These are phyloP conservation scores for Bombus superbus DNA, from an alignment of 1,140 invertebrate species.

Conservation along the genomic window DNA sequence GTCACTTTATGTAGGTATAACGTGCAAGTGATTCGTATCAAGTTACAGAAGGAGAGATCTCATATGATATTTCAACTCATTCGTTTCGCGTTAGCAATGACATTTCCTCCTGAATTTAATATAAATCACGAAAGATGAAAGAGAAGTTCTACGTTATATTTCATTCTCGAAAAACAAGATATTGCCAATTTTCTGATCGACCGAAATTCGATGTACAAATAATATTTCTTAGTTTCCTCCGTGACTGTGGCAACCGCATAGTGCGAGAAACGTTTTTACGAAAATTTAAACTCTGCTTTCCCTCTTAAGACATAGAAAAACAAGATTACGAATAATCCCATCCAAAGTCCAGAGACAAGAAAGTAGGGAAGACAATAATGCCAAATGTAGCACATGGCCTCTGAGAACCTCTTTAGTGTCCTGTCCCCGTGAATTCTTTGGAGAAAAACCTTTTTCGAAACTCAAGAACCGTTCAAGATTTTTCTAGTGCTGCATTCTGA, in stretches of 20 bases:
- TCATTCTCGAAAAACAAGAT: too few species aligned
- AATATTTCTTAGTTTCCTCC: not conserved
- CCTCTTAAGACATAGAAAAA: not conserved
- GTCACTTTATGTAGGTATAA: not conserved
- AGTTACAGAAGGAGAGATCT: constrained; percentile 12
- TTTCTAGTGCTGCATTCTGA: constrained; percentile 14
- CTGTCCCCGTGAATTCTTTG: constrained; percentile 13
- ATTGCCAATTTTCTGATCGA: not conserved
- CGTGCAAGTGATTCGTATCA: not conserved
- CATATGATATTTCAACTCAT: constrained; percentile 3
- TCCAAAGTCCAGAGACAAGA: constrained; percentile 22
- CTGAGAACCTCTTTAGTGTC: constrained; percentile 3
- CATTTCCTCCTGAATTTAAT: not conserved
- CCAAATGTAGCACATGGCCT: constrained; percentile 33
- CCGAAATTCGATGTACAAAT: not conserved
- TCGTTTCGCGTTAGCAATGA: not conserved
- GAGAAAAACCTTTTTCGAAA: constrained; percentile 1
- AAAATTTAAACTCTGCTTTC: not conserved
- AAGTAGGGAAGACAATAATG: constrained; percentile 23
- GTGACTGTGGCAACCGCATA: not conserved
- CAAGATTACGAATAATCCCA: constrained; percentile 1
- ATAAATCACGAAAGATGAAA: not conserved
- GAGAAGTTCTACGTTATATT: not conserved
- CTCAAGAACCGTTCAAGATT: constrained; percentile 12
- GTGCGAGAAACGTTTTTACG: not conserved